Evolutionary conservation across 2,113 vertebrate species (phyloP).

Genomic region (Nicator chloris): DNA sequence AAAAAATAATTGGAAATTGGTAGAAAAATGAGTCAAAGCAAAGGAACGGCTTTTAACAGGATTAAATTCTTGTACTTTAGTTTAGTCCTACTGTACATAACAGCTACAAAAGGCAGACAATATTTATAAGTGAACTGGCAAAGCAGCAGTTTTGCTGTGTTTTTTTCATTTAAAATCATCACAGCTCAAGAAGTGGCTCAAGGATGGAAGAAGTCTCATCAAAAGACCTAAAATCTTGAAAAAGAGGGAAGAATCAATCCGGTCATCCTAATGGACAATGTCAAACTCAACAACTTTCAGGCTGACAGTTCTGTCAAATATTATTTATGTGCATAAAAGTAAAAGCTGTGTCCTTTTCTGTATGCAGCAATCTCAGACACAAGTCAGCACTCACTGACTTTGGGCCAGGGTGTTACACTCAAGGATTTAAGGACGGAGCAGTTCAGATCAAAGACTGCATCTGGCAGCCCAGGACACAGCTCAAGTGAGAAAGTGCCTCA

Average conservation of each 20-base stretch:
- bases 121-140: neutral
- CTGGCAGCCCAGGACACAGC: neutral
- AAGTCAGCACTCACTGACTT: neutral
- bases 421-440: neutral
- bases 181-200: neutral
- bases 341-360: neutral
- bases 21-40: neutral
- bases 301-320: neutral
- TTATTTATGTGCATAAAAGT: neutral
- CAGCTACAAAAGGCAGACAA: neutral
- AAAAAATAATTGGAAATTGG: neutral
- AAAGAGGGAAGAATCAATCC: neutral
- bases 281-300: neutral
- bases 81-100: neutral
- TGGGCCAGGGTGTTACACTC: neutral
- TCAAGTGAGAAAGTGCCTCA: neutral
- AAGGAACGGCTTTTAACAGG: neutral
- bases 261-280: neutral
- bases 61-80: neutral
- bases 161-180: neutral
- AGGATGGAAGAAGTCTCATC: neutral
- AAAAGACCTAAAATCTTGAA: neutral
- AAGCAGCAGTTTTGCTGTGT: neutral
- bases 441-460: neutral
- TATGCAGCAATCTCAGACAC: neutral